Conservation (phyloP, 2,113 vertebrate genomes). For the Dasyornis broadbenti region DNA sequence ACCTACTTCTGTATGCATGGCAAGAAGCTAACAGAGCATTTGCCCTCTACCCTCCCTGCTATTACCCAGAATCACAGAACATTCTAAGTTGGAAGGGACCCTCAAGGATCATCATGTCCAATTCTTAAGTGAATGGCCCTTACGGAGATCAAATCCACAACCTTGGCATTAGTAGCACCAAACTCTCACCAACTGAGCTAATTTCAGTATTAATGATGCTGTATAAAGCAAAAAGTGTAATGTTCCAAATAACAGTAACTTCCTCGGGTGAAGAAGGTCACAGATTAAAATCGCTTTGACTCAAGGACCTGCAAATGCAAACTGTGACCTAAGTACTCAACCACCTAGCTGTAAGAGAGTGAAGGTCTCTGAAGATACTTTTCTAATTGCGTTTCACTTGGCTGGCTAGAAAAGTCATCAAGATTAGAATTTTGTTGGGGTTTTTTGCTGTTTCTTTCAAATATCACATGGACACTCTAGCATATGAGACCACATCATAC, state of each 20-base stretch:
- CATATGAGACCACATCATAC: rapidly evolving
- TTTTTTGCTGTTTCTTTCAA: background rate
- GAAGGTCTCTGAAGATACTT: background rate
- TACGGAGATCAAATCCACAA: background rate
- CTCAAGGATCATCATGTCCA: background rate
- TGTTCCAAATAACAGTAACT: background rate
- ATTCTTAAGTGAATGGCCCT: no score
- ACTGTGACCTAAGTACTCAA: background rate
- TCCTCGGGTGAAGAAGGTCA: background rate
- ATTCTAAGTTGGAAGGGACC: background rate
- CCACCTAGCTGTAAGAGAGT: background rate
- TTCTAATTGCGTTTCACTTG: background rate
- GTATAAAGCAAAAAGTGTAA: background rate
- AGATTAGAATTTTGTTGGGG: background rate
- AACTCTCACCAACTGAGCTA: background rate
- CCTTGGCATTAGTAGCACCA: background rate
- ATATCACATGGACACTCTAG: background rate
- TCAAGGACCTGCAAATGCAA: background rate
- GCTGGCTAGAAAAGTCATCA: background rate
- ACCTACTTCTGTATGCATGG: background rate
- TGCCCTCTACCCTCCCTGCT: background rate
- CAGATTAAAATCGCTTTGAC: background rate
- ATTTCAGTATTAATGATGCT: background rate
- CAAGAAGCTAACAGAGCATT: background rate
- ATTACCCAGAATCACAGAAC: background rate